Conservation (phyloP, 2,797 vertebrate species). For the Danio kyathit region DNA sequence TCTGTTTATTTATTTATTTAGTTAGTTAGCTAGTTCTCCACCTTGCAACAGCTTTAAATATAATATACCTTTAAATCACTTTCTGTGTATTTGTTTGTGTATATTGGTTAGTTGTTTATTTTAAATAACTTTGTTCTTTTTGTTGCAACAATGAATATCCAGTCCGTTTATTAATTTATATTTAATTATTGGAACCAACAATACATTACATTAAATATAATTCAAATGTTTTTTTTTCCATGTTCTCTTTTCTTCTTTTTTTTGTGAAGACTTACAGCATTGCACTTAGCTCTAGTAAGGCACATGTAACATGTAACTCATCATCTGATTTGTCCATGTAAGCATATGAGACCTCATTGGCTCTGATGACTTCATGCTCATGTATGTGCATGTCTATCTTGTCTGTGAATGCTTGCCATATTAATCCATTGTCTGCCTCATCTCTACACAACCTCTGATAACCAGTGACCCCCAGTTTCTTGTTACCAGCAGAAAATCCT, state of each 20-base stretch:
- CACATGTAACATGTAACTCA: constrained; percentile 2
- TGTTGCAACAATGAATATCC: no score
- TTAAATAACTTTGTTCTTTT: no score
- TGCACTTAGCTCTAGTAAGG: neutral
- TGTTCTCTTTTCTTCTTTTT: neutral
- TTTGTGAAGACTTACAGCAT: neutral
- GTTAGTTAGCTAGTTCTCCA: no score
- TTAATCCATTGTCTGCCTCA: constrained; percentile 34
- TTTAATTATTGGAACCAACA: neutral
- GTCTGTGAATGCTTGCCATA: constrained; percentile 31
- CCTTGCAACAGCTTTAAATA: no score
- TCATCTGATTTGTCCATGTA: constrained; percentile 7
- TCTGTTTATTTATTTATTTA: no score
- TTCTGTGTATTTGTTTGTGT: no score
- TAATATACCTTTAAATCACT: no score
- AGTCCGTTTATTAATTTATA: no score
- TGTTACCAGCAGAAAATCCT: constrained; percentile 35
- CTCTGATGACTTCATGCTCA: neutral
- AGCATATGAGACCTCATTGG: neutral
- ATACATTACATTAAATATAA: neutral
- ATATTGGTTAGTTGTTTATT: no score
- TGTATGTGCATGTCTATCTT: neutral
- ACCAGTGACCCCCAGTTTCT: constrained; percentile 38
- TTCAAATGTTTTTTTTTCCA: neutral
- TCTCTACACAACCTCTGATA: constrained; percentile 27